Evolutionary conservation across 2,797 vertebrate genomes (phyloP), one percentile per base, ranked within the genome.

Genomic region (Leptatherina wallacei): DNA sequence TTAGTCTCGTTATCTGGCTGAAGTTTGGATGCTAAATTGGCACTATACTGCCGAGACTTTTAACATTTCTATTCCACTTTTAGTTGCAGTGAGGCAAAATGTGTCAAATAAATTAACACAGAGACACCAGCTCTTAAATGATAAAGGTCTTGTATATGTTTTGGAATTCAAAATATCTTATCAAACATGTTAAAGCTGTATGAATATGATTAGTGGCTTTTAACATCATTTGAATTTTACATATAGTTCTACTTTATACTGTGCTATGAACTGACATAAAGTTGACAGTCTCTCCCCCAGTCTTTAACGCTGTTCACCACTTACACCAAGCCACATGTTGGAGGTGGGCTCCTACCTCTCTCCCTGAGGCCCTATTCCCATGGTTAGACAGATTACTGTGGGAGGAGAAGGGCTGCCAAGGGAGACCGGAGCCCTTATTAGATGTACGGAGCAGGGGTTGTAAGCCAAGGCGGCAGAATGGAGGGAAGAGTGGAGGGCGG

Each of bases 381-480:
- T 80, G 88, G 89, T 86, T 77, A 77, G 83, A 86, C 88, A 94
- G 91, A 94, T 94, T 93, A 94, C 78, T 78, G 89, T 88, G 83
- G 92, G 93, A 94, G 91, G 93, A 92, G 91, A 91, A 82, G 85
- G 89, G 82, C 88, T 88, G 89, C 89, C 89, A 85, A 80, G 80
- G 88, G 86, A 91, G 86, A 77, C 83, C 69, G 79, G 79, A 87
- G 88, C 85, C 85, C 91, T 90, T 90, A 86, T 92, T 93, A 92
- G 88, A 89, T 78, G 75, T 61, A 74, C 71, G 85, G 88, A 89
- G 87, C 74, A 82, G 67, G 83, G 86, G 85, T 84, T 88, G 82
- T 89, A 90, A 87, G 83, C 89, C 47, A 66, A 78, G 77, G 82
- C 47, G 75, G 75, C 59, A 85, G 89, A 78, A 76, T 78, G 82